Conservation (phyloP, 2,113 vertebrate genomes). For the Macaca nemestrina region DNA sequence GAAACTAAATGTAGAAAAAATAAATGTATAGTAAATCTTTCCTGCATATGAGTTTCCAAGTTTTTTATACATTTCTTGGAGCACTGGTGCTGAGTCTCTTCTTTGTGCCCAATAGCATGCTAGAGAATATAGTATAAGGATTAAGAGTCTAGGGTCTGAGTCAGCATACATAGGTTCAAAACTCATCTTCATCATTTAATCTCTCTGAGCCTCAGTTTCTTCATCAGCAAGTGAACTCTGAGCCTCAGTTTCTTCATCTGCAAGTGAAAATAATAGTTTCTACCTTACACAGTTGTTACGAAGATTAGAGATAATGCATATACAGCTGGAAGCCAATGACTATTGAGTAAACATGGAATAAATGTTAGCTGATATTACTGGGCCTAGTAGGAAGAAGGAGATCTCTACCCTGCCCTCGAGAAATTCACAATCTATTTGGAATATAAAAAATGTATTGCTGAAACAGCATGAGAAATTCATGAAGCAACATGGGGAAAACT, state of each 20-base stretch:
- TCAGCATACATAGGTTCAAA: neutral
- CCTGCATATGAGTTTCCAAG: neutral
- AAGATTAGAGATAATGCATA: neutral
- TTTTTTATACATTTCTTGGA: neutral
- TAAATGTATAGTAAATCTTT: neutral
- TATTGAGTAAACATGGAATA: neutral
- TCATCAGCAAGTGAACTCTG: neutral
- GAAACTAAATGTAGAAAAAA: neutral
- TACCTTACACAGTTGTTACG: neutral
- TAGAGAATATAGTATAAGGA: neutral
- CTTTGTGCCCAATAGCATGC: neutral
- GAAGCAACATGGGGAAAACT: neutral
- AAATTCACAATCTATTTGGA: constrained; percentile 16
- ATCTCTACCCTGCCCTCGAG: neutral
- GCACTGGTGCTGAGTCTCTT: neutral
- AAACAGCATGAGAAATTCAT: neutral
- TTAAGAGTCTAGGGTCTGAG: neutral
- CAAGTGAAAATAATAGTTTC: neutral
- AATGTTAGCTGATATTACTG: neutral
- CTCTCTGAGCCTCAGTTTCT: constrained; percentile 7
- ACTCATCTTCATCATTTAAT: constrained; percentile 7
- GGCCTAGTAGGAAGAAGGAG: neutral
- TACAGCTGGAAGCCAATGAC: neutral
- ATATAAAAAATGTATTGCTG: neutral
- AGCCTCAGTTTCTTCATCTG: constrained; percentile 21